Evolutionary conservation across 2,888 invertebrate genomes (phyloP).

Genomic region (Cylindroiulus punctatus): DNA sequence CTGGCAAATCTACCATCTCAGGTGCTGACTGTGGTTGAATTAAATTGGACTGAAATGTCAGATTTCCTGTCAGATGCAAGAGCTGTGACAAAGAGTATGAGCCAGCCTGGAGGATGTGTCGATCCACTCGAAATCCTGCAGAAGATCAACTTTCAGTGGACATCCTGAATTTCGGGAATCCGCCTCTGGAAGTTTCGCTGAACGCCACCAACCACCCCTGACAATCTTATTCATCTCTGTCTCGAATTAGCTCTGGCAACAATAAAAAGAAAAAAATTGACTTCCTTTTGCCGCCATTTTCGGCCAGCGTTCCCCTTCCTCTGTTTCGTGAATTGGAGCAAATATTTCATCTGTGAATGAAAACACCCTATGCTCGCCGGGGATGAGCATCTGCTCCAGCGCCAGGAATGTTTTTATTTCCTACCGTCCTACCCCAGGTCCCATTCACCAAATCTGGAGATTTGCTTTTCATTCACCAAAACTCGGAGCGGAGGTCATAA

Average conservation of each 20-base stretch:
- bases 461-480: neutral
- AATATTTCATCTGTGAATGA: constrained; percentile 26
- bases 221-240: constrained; percentile 9
- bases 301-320: neutral
- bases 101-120: neutral
- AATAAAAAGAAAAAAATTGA: neutral
- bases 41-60: no score
- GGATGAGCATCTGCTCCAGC: neutral
- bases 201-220: neutral
- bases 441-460: neutral
- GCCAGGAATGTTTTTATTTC: constrained; percentile 7
- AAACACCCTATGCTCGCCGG: neutral
- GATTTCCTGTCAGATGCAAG: no score
- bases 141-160: constrained; percentile 32
- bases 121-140: neutral
- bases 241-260: constrained; percentile 21
- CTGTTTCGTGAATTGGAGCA: constrained; percentile 32
- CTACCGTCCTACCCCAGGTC: neutral
- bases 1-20: no score
- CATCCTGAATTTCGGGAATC: constrained; percentile 16
- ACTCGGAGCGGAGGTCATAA: neutral
- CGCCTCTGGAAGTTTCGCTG: neutral
- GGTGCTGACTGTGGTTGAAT: no score
- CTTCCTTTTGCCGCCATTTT: constrained; percentile 2
- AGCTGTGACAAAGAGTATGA: no score